phyloP scores from a whole-genome alignment of 1,140 invertebrate species.

The Drosophila persimilis region DNA sequence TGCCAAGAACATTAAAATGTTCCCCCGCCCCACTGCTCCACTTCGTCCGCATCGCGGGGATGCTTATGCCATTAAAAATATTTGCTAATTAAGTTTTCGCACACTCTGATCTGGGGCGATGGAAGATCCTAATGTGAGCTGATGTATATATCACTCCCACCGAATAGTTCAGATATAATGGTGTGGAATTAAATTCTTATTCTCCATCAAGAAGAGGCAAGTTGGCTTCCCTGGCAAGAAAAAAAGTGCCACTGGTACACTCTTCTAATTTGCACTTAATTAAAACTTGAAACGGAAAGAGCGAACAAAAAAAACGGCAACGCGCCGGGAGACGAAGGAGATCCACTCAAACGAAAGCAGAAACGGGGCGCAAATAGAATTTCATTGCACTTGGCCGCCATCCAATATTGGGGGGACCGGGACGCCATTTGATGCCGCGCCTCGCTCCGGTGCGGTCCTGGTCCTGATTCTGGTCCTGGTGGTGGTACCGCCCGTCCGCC shows the following conservation, averaged over 20 bases:
- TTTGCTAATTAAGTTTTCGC: slow-evolving; percentile 62
- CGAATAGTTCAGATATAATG: slow-evolving; percentile 24
- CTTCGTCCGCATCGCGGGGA: slow-evolving; percentile 7
- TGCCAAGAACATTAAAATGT: slow-evolving; percentile 55
- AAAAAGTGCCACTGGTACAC: slow-evolving; percentile 34
- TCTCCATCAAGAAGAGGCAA: neutral
- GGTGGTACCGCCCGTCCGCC: too few relatives aligned
- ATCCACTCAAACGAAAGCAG: slow-evolving; percentile 42
- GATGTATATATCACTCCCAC: slow-evolving; percentile 11
- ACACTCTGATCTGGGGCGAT: neutral
- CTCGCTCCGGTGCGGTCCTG: neutral
- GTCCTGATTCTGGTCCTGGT: too few relatives aligned
- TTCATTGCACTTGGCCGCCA: slow-evolving; percentile 72
- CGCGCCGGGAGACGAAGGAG: slow-evolving; percentile 27
- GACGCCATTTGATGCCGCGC: slow-evolving; percentile 12
- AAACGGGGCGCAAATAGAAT: slow-evolving; percentile 70
- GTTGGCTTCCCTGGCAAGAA: slow-evolving; percentile 4
- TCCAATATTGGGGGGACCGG: slow-evolving; percentile 43
- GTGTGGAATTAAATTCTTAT: slow-evolving; percentile 10
- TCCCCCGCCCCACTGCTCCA: neutral
- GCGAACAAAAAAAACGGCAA: slow-evolving; percentile 9
- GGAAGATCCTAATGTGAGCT: slow-evolving; percentile 15
- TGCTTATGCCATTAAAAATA: slow-evolving; percentile 58
- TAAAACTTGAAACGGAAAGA: slow-evolving; percentile 55
- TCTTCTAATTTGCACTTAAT: slow-evolving; percentile 76